Conservation (phyloP, 92 coral and sea anemone genomes). For the Scolanthus callimorphus region DNA sequence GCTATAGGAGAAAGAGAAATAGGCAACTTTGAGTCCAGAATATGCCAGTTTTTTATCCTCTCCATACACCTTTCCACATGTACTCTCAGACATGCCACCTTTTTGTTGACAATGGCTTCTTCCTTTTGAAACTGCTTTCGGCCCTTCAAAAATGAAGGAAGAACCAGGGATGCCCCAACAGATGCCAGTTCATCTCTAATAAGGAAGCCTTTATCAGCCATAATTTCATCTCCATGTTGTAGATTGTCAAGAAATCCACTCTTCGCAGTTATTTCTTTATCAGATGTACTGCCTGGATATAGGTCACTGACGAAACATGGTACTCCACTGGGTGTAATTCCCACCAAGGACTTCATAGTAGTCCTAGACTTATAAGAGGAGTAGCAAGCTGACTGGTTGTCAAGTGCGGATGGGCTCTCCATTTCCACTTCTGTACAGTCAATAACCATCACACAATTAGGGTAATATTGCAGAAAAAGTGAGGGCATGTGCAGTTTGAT, state of each 20-base stretch:
- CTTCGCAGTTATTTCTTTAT: constrained; percentile 39
- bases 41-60: constrained; percentile 27
- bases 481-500: constrained; percentile 43
- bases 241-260: constrained; percentile 38
- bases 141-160: not conserved
- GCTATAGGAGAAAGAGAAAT: constrained; percentile 17
- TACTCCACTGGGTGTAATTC: constrained; percentile 63
- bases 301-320: constrained; percentile 37
- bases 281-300: constrained; percentile 41
- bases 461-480: constrained; percentile 40
- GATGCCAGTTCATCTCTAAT: not conserved
- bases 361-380: constrained; percentile 49
- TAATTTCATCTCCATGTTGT: no score
- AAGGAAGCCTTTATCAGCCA: not conserved
- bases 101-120: not conserved
- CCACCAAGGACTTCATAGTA: constrained; percentile 60
- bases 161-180: not conserved
- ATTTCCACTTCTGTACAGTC: constrained; percentile 60
- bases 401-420: constrained; percentile 64
- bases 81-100: not conserved
- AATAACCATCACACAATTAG: constrained; percentile 29
- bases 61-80: no score
- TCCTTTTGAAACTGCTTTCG: not conserved
- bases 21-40: constrained; percentile 19
- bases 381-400: no score